These are phyloP conservation scores for Tetragnatha versicolor DNA, from an alignment of 1,140 invertebrate species.

Conservation along the genomic window DNA sequence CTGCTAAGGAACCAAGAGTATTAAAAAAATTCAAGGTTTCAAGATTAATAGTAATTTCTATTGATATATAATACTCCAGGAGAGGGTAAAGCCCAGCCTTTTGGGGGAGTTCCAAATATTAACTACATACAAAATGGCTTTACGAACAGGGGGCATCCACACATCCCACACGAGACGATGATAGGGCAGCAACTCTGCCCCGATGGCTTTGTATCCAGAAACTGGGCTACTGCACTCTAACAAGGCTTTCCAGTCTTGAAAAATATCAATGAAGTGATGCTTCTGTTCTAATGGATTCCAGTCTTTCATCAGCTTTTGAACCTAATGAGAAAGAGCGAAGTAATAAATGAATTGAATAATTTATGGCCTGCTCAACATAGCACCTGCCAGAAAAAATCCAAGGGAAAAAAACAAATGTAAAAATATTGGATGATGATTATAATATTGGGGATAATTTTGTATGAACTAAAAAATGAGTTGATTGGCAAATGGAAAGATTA, in stretches of 20 bases:
- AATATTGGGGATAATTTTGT: too few relatives aligned
- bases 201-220: neutral
- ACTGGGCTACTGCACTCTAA: conserved; percentile 63
- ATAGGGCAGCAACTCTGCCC: conserved; percentile 73
- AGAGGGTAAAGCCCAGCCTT: too few relatives aligned
- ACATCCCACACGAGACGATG: conserved; percentile 86
- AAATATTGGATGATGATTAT: too few relatives aligned
- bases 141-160: conserved; percentile 83
- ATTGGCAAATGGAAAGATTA: too few relatives aligned
- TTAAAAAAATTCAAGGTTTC: too few relatives aligned
- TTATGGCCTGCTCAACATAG: too few relatives aligned
- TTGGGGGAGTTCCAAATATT: conserved; percentile 30
- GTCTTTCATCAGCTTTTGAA: conserved; percentile 72
- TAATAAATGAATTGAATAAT: neutral
- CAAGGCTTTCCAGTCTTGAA: conserved; percentile 77
- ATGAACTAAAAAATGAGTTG: too few relatives aligned
- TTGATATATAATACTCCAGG: too few relatives aligned
- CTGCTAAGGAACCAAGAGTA: too few relatives aligned
- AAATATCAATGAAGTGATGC: conserved; percentile 71
- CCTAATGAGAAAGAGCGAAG: too few relatives aligned
- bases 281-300: conserved; percentile 79
- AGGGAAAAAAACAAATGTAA: neutral
- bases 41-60: too few relatives aligned
- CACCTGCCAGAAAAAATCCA: too few relatives aligned
- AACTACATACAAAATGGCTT: conserved; percentile 71